These are phyloP conservation scores for Leptinotarsa haldemani DNA, from an alignment of 2,888 invertebrate species.

Conservation along the genomic window DNA sequence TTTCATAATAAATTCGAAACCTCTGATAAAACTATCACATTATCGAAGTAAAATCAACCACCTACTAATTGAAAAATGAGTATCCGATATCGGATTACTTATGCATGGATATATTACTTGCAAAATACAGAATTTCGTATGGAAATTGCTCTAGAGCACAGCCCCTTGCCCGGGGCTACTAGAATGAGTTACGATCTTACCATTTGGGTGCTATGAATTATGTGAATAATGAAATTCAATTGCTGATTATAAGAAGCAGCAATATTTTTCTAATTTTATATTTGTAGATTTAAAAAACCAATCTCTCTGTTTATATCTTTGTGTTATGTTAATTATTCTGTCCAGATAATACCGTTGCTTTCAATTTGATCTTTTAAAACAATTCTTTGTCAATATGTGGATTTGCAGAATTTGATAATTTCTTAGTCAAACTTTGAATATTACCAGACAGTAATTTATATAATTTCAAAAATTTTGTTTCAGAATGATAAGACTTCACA, in stretches of 20 bases:
- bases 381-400: neutral
- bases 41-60: constrained; percentile 25
- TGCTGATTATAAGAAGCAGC: too few relatives aligned
- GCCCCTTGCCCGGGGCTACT: constrained; percentile 38
- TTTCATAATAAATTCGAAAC: neutral
- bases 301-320: neutral
- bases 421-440: neutral
- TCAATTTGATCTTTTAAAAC: too few relatives aligned
- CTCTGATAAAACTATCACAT: constrained; percentile 30
- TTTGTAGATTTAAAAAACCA: too few relatives aligned
- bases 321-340: neutral
- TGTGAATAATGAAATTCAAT: neutral
- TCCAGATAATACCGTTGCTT: too few relatives aligned
- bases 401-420: constrained; percentile 34
- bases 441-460: neutral
- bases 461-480: neutral
- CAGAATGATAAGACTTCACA: too few relatives aligned
- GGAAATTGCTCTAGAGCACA: constrained; percentile 57
- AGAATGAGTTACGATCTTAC: neutral
- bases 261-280: too few relatives aligned
- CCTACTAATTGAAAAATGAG: constrained; percentile 57
- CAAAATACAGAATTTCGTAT: constrained; percentile 57
- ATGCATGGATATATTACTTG: constrained; percentile 53
- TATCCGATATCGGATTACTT: constrained; percentile 54
- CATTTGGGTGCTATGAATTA: neutral